Evolutionary conservation across 2,888 invertebrate genomes (phyloP).

Genomic region (Drosophila antonietae): DNA sequence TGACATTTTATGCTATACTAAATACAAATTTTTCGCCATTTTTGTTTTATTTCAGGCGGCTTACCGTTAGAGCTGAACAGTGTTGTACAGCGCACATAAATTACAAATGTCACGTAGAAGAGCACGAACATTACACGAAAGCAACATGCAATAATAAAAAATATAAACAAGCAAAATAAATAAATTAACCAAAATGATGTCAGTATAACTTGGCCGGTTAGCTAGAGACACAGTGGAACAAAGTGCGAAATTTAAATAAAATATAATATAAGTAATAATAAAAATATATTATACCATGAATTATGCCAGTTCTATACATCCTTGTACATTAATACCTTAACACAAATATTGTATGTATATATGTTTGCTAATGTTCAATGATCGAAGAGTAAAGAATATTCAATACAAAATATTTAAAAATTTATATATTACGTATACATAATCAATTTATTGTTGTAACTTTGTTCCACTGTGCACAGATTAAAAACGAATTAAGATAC

Average conservation of each 20-base stretch:
- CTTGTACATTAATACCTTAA: constrained; percentile 20
- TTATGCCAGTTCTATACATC: constrained; percentile 10
- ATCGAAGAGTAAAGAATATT: neutral
- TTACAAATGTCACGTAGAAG: constrained; percentile 29
- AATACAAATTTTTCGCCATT: constrained; percentile 8
- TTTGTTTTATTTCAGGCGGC: constrained; percentile 36
- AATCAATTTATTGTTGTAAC: neutral
- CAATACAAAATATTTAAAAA: neutral
- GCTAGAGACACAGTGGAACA: constrained; percentile 66
- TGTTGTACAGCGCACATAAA: constrained; percentile 41
- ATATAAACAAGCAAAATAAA: constrained; percentile 18
- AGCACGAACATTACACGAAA: constrained; percentile 31
- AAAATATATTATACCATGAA: constrained; percentile 2
- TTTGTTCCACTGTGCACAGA: constrained; percentile 35
- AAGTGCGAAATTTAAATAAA: constrained; percentile 6
- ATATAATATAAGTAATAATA: neutral
- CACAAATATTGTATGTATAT: constrained; percentile 29
- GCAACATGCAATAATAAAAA: constrained; percentile 16
- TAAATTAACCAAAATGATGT: constrained; percentile 61
- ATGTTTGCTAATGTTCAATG: constrained; percentile 1
- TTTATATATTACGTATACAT: neutral
- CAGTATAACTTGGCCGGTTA: constrained; percentile 50
- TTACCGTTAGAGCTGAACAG: constrained; percentile 38
- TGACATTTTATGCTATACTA: constrained; percentile 35
- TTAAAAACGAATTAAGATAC: constrained; percentile 33